These are phyloP conservation scores for Hirtodrosophila alboralis DNA, from an alignment of 2,888 invertebrate species.

Conservation along the genomic window DNA sequence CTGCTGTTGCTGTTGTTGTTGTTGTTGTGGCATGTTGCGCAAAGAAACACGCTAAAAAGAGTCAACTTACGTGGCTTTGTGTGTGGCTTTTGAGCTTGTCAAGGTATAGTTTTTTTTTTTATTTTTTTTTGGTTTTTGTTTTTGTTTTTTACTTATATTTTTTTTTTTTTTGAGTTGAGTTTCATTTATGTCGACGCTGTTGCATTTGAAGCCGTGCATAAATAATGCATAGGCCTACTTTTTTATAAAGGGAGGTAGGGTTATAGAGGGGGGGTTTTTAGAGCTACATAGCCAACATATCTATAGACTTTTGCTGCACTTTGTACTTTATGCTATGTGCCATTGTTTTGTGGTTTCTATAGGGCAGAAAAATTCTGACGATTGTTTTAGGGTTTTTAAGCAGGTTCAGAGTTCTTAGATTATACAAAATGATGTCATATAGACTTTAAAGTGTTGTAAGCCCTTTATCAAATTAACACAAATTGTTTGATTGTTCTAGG, in stretches of 20 bases:
- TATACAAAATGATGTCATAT: too few species aligned
- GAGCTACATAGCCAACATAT: constrained; percentile 25
- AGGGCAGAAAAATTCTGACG: too few species aligned
- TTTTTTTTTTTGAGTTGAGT: constrained; percentile 49
- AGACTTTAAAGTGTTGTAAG: too few species aligned
- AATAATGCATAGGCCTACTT: constrained; percentile 70
- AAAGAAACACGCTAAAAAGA: constrained; percentile 61
- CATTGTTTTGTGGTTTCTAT: constrained; percentile 43
- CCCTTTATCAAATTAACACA: too few species aligned
- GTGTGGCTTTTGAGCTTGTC: constrained; percentile 76
- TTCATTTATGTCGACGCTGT: constrained; percentile 57
- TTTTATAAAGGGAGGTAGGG: constrained; percentile 26
- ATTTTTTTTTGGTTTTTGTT: constrained; percentile 8
- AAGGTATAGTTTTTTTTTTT: constrained; percentile 61
- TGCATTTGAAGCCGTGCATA: constrained; percentile 72
- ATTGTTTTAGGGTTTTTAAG: constrained; percentile 6
- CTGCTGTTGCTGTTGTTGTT: constrained; percentile 20
- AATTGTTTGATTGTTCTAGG: neutral
- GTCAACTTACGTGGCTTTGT: constrained; percentile 70
- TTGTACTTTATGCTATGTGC: constrained; percentile 32
- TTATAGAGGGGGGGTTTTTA: constrained; percentile 10
- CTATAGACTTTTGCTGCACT: constrained; percentile 33
- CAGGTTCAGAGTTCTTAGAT: too few species aligned
- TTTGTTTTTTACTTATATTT: too few species aligned
- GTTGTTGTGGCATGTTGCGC: constrained; percentile 58